Evolutionary conservation across 2,888 invertebrate genomes (phyloP), one percentile per base, ranked within the genome.

Genomic region (Xestia rhomboidea): DNA sequence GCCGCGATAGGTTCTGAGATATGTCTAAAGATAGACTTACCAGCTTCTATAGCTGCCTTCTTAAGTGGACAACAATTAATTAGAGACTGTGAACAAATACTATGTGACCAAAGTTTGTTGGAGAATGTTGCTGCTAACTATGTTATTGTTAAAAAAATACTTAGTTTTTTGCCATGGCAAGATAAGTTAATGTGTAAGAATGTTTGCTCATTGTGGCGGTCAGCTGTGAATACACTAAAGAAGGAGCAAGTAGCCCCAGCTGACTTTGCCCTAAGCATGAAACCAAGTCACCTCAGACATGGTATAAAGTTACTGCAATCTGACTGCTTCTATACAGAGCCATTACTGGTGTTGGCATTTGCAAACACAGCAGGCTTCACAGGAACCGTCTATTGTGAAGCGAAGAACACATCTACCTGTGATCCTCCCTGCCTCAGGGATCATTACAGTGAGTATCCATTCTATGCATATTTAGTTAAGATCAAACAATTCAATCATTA

Each of bases 91-190:
- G 88, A 93, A 76, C 77, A 87, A 41, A 71, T 94, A 49, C 80
- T 79, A 46, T 94, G 93, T 88, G 91, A 91, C 68, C 88, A 84
- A 76, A 89, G 83, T 84, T 82, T 95, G 70, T 74, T 93, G 68
- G 94, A 95, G 70, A 93, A 93, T 76, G 92, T 96, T 10, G 92
- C 93, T 73, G 91, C 89, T 44, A 97, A 97, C 84, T 97, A 96
- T 87, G 92, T 97, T n/a, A 95, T 97, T 81, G 94, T 93, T 38
- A 96, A 95, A 83, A 92, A 94, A 74, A 95, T 97, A 62, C 85
- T 97, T 2, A 93, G 94, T 84, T 92, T 93, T 77, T 88, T 96
- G 71, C 83, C 90, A 41, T 97, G 97, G 97, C 96, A 95, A 83
- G 96, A 97, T 6, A 95, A 96, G 85, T 82, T 94, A 73, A 73